These are phyloP conservation scores for Cyclura pinguis DNA, from an alignment of 2,797 vertebrate genomes.

Conservation along the genomic window DNA sequence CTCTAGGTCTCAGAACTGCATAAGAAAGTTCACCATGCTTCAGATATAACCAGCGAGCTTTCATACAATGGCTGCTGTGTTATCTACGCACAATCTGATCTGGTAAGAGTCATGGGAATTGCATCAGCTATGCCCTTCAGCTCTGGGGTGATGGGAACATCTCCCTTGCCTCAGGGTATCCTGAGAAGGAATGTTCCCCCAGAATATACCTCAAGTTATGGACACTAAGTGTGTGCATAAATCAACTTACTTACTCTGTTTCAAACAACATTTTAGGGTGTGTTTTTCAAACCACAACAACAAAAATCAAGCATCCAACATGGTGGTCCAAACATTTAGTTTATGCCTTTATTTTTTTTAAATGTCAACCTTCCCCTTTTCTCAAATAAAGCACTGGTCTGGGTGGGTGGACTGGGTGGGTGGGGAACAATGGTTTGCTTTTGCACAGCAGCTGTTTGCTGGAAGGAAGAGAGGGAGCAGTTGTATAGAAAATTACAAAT, in stretches of 20 bases:
- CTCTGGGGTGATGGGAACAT: not conserved
- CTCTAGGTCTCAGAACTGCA: not conserved
- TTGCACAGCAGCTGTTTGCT: not conserved
- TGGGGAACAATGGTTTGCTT: not conserved
- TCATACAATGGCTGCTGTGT: slow-evolving; percentile 20
- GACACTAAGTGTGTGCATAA: not conserved
- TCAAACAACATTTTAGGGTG: not conserved
- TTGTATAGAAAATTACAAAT: not conserved
- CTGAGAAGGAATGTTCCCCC: not conserved
- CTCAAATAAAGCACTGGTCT: not conserved
- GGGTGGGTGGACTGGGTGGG: too few relatives aligned
- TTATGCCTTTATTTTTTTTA: not conserved
- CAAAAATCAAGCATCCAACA: not conserved
- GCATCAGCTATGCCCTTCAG: not conserved
- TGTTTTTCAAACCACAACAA: not conserved
- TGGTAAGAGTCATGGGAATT: not conserved
- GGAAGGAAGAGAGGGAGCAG: not conserved
- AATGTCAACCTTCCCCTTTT: not conserved
- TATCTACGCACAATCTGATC: not conserved
- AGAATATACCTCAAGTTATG: not conserved
- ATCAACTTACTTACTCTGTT: not conserved
- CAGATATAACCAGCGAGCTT: not conserved
- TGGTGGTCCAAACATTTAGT: not conserved
- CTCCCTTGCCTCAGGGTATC: not conserved
- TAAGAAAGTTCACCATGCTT: not conserved